phyloP scores from a whole-genome alignment of 2,113 vertebrate species.

The Boulengeromyrus knoepffleri region DNA sequence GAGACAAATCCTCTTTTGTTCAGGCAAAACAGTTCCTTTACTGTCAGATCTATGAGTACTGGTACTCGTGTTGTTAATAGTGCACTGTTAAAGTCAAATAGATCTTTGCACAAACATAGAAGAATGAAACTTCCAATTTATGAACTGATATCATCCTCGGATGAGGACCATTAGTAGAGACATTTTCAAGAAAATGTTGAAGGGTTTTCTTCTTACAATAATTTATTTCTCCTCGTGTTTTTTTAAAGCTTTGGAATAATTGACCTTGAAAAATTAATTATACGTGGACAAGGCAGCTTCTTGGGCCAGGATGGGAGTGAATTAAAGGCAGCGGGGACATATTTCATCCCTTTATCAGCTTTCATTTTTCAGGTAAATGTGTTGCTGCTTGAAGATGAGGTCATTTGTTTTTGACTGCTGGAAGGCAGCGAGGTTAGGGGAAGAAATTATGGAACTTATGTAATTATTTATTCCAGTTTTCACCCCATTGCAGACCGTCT shows the following conservation, averaged over 20 bases:
- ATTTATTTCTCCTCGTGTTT: slow-evolving; percentile 5
- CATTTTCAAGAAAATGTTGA: slow-evolving; percentile 7
- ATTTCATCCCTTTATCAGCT: slow-evolving; percentile 21
- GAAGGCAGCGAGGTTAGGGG: slow-evolving; percentile 1
- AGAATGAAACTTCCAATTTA: slow-evolving; percentile 15
- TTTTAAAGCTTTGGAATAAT: slow-evolving; percentile 24
- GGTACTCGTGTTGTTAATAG: not conserved
- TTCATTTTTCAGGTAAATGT: slow-evolving; percentile 21
- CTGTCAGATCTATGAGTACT: not conserved
- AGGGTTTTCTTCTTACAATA: slow-evolving; percentile 3
- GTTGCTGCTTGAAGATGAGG: slow-evolving; percentile 3
- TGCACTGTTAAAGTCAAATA: not conserved
- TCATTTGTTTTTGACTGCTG: slow-evolving; percentile 13
- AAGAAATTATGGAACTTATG: not conserved
- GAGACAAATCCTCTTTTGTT: not conserved
- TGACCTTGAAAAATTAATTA: slow-evolving; percentile 34
- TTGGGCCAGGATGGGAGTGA: not conserved
- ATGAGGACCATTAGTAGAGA: not conserved
- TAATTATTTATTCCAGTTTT: slow-evolving; percentile 8
- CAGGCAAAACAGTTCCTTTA: slow-evolving; percentile 1
- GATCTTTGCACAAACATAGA: slow-evolving; percentile 2
- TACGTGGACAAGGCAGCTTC: slow-evolving; percentile 15
- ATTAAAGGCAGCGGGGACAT: slow-evolving; percentile 16
- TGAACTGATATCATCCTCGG: slow-evolving; percentile 11
- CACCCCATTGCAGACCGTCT: not conserved